Base-by-base conservation (phyloP, 2,113 vertebrate species). In the Erythrolamprus reginae region DNA sequence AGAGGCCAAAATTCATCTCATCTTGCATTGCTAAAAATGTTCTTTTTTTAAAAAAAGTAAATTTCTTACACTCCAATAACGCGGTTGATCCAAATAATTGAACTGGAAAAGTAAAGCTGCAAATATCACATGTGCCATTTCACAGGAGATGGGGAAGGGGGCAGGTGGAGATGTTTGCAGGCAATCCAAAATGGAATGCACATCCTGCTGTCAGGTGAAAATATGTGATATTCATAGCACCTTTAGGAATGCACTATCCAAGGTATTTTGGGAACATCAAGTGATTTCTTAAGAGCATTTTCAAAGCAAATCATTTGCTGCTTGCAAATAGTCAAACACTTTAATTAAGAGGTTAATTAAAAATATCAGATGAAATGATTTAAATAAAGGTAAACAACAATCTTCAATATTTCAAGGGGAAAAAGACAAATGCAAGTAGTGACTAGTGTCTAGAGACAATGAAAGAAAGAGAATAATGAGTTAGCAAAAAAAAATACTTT, bases 1-100 rank as follows among this genome's bases (percentile, higher is more conserved):
- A 94, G 83, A 89, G 84, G 38, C 88, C 77, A 90, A 92, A 94
- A 92, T 90, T 65, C 24, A 89, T n/a, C 94, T 77, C 7, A 90
- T 92, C 88, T 94, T 47, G 90, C 88, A 56, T 92, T 52, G 61
- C 89, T 87, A 91, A 89, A 91, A 33, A 89, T 52, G 42, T 7
- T 1, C n/a, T 56, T 61, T 42, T 93, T 61, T 42, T n/a, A n/a
- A n/a, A 45, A 45, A 45, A 45, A 2, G 89, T 92, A 90, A 93
- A 91, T 1, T 92, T 50, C 33, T 84, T 70, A 91, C 86, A 93
- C 56, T 56, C 89, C 87, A 93, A 84, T 26, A 87, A 28, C 85
- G 58, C 9, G 6, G 13, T 47, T 65, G 48, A 51, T 51, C 24
- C 90, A 86, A 92, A 10, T 58, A 94, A 93, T 86, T 91, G 50